Evolutionary conservation across 2,113 vertebrate species (phyloP).

Genomic region (Apodemus sylvaticus): DNA sequence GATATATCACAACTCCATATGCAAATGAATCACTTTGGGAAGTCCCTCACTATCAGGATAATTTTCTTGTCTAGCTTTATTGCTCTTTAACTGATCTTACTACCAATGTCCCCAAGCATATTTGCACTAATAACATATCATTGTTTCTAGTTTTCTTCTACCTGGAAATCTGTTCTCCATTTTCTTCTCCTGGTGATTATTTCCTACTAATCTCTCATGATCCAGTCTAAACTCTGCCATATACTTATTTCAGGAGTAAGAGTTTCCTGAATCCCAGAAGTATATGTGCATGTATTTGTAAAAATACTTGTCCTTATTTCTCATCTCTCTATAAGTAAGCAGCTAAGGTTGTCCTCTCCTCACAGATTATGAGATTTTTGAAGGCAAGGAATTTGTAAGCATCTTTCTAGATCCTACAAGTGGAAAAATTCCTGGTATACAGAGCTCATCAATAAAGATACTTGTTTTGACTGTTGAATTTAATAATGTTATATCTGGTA

Average conservation of each 20-base stretch:
- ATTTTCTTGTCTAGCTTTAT: background rate
- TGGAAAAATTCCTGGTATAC: background rate
- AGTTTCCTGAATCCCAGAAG: background rate
- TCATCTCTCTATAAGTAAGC: background rate
- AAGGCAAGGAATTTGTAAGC: background rate
- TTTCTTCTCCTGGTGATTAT: background rate
- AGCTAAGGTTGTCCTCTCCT: background rate
- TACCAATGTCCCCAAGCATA: background rate
- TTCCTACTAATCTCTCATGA: background rate
- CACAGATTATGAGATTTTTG: background rate
- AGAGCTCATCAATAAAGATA: background rate
- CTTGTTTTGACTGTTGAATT: background rate
- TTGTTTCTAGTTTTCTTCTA: background rate
- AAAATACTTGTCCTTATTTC: background rate
- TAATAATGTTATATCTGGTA: background rate
- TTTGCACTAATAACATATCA: background rate
- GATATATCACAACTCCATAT: background rate
- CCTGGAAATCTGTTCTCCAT: background rate
- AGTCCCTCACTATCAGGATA: background rate
- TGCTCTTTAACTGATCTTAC: background rate
- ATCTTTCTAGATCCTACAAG: background rate
- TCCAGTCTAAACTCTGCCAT: background rate
- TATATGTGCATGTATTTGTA: background rate
- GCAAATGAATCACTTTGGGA: background rate
- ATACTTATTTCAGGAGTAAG: background rate